Evolutionary conservation across 2,113 vertebrate species (phyloP).

Genomic region (Dicerorhinus sumatrensis): DNA sequence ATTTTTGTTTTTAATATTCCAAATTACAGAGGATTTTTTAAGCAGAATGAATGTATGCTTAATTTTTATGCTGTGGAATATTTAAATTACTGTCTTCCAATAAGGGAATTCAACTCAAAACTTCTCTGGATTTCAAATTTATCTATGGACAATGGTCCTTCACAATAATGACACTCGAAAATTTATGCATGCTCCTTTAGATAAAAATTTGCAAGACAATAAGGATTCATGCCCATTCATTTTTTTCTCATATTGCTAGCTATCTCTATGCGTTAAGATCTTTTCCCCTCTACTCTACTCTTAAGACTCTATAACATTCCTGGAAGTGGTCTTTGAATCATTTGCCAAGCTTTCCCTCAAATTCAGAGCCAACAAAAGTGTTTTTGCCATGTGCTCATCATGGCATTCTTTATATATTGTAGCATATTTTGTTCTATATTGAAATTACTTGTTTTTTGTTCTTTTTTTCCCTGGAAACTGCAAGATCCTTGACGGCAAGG

Average conservation of each 20-base stretch:
- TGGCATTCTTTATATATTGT: neutral
- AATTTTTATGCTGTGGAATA: neutral
- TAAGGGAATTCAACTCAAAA: neutral
- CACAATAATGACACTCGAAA: neutral
- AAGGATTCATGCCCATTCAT: neutral
- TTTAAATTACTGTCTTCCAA: neutral
- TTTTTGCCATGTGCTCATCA: neutral
- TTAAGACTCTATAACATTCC: neutral
- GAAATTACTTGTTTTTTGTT: neutral
- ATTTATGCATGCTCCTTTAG: neutral
- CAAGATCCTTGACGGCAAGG: neutral
- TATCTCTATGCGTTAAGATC: neutral
- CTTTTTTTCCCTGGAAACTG: neutral
- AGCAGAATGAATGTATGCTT: neutral
- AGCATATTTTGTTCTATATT: neutral
- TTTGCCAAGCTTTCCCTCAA: neutral
- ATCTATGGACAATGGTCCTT: neutral
- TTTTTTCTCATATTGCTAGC: neutral
- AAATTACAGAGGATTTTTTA: neutral
- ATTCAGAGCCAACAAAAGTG: neutral
- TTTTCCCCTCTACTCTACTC: neutral
- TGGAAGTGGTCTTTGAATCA: neutral
- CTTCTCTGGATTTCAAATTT: slow-evolving; percentile 1
- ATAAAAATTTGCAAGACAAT: neutral
- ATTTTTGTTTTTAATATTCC: slow-evolving; percentile 19